These are phyloP conservation scores for Tigriopus japonicus DNA, from an alignment of 1,140 invertebrate genomes.

Conservation along the genomic window DNA sequence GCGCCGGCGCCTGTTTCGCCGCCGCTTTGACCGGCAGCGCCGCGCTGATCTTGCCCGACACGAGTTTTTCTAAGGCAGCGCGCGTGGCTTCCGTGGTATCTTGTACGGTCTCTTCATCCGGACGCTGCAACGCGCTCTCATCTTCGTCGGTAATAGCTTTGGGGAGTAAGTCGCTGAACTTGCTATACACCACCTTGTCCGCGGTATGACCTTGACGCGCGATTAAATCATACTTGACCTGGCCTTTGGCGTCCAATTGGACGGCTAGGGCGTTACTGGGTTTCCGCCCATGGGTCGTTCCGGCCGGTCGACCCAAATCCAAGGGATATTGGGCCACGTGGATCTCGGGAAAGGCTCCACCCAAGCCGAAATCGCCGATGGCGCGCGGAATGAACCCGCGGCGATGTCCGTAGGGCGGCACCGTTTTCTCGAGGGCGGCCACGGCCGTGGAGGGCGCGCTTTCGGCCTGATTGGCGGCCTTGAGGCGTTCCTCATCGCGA, in stretches of 20 bases:
- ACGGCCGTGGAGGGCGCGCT: slow-evolving; percentile 36
- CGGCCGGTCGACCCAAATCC: slow-evolving; percentile 24
- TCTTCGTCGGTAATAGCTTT: slow-evolving; percentile 76
- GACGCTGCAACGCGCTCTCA: slow-evolving; percentile 68
- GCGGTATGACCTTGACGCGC: slow-evolving; percentile 85
- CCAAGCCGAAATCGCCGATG: slow-evolving; percentile 63
- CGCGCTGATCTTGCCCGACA: slow-evolving; percentile 70
- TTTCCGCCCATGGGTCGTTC: slow-evolving; percentile 17
- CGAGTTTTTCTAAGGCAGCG: slow-evolving; percentile 62
- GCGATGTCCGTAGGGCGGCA: slow-evolving; percentile 90
- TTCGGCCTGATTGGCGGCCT: slow-evolving; percentile 22
- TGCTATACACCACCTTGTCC: slow-evolving; percentile 92
- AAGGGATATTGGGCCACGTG: slow-evolving; percentile 91
- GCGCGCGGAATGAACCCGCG: slow-evolving; percentile 77
- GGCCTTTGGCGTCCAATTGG: slow-evolving; percentile 75
- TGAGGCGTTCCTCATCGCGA: slow-evolving; percentile 48
- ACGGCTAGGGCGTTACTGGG: slow-evolving; percentile 76
- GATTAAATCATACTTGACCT: slow-evolving; percentile 92
- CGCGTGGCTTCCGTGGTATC: slow-evolving; percentile 71
- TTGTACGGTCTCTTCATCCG: slow-evolving; percentile 59
- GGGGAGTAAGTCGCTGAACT: slow-evolving; percentile 76
- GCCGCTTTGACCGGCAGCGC: slow-evolving; percentile 81
- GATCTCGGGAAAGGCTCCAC: slow-evolving; percentile 96
- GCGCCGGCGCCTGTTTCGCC: slow-evolving; percentile 71
- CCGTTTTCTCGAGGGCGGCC: slow-evolving; percentile 58